These are phyloP conservation scores for Chloroclysta siterata DNA, from an alignment of 2,888 invertebrate genomes.

Conservation along the genomic window DNA sequence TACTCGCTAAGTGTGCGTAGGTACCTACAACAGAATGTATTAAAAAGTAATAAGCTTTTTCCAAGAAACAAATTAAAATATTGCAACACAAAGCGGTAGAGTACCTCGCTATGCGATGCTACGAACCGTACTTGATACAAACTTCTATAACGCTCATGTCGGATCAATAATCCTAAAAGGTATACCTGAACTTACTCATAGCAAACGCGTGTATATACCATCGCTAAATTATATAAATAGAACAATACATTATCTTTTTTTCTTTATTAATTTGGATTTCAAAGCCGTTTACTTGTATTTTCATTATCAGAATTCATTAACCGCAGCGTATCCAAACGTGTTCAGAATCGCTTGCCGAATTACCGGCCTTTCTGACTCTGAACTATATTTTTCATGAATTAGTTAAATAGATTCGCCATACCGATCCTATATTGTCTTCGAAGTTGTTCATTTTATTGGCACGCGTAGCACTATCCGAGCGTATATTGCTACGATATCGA, in stretches of 20 bases:
- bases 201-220: conserved; percentile 25
- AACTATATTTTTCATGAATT: conserved; percentile 35
- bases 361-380: conserved; percentile 16
- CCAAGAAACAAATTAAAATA: conserved; percentile 16
- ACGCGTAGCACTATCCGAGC: conserved; percentile 11
- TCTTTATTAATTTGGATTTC: background rate
- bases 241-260: conserved; percentile 9
- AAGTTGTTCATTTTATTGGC: conserved; percentile 12
- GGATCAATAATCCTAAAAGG: conserved; percentile 37
- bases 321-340: conserved; percentile 27
- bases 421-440: conserved; percentile 21
- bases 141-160: conserved; percentile 27
- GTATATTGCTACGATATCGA: conserved; percentile 15
- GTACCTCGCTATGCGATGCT: conserved; percentile 25
- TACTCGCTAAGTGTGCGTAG: background rate
- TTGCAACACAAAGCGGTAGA: background rate
- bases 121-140: conserved; percentile 28
- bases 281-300: background rate
- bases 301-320: conserved; percentile 25
- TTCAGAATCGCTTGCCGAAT: conserved; percentile 26
- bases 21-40: background rate
- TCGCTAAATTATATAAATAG: conserved; percentile 25
- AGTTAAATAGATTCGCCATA: conserved; percentile 26
- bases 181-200: conserved; percentile 36
- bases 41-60: conserved; percentile 12